Percentiles rank a stretch among this genome's conserved stretches.
Evolutionary conservation across 37 sponge, comb jelly and placozoan genomes (phyloP).

Genomic region (Eunapius fragilis): DNA sequence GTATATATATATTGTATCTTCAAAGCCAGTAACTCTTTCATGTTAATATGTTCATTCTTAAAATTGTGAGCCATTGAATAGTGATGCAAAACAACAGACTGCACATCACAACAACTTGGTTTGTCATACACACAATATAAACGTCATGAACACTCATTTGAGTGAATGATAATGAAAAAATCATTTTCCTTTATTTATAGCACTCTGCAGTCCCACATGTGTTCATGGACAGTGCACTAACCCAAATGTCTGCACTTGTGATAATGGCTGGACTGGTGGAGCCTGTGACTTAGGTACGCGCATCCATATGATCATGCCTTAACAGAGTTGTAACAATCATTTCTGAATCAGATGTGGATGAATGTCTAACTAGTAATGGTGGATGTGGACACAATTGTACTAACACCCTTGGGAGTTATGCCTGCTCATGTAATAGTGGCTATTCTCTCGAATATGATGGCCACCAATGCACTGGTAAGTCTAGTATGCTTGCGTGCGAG

Average conservation of each 20-base stretch:
- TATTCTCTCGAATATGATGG: not conserved
- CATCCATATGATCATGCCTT: not conserved
- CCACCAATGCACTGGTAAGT: slow-evolving; percentile 3
- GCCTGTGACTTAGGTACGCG: not conserved
- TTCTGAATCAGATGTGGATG: slow-evolving; percentile 14
- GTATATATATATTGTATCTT: no score
- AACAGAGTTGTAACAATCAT: not conserved
- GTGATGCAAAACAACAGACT: no score
- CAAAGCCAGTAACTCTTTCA: no score
- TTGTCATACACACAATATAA: no score
- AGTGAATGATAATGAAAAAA: not conserved
- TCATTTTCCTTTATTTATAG: not conserved
- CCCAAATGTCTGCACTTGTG: not conserved
- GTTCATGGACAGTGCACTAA: not conserved
- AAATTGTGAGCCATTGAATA: no score
- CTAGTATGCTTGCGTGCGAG: no score
- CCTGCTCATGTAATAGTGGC: not conserved
- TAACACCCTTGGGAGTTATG: slow-evolving; percentile 6
- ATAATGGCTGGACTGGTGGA: not conserved
- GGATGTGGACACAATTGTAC: slow-evolving; percentile 17
- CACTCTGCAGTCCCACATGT: not conserved
- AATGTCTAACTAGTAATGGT: slow-evolving; percentile 21
- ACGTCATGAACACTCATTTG: no score
- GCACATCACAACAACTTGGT: no score
- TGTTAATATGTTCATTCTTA: no score